A percentile compares a stretch with the other conserved stretches of the same genome.
These are phyloP conservation scores for Telenomus remus DNA, from an alignment of 1,140 invertebrate species.

Conservation along the genomic window DNA sequence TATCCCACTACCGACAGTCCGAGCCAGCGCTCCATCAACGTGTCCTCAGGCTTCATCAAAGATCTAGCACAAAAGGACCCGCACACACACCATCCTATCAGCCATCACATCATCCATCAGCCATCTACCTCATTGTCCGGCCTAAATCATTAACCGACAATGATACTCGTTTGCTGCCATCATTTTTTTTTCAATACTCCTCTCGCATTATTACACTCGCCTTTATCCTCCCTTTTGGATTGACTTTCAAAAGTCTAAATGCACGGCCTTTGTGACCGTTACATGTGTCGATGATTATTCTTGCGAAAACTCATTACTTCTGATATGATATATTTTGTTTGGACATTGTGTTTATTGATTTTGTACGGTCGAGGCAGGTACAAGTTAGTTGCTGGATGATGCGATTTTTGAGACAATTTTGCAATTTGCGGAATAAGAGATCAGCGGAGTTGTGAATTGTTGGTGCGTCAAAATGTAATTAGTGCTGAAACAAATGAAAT, in stretches of 20 bases:
- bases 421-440: too few species aligned
- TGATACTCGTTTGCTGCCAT: conserved; percentile 25
- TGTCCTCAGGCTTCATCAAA: conserved; percentile 33
- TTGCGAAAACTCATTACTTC: too few species aligned
- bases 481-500: conserved; percentile 16
- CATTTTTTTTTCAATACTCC: conserved; percentile 5
- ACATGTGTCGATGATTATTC: too few species aligned
- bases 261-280: too few species aligned
- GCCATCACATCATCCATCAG: conserved; percentile 37
- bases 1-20: conserved; percentile 39
- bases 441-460: neutral
- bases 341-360: too few species aligned
- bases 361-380: too few species aligned
- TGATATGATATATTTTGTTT: too few species aligned
- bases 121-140: conserved; percentile 14
- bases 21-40: conserved; percentile 15
- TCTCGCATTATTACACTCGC: too few species aligned
- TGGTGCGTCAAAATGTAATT: neutral
- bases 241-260: too few species aligned
- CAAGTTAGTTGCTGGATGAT: too few species aligned
- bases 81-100: conserved; percentile 6
- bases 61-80: conserved; percentile 23
- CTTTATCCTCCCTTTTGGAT: too few species aligned
- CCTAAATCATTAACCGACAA: conserved; percentile 28
- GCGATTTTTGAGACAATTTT: too few species aligned